Conservation (phyloP, 2,113 vertebrate genomes). For the Hydrolagus affinis region DNA sequence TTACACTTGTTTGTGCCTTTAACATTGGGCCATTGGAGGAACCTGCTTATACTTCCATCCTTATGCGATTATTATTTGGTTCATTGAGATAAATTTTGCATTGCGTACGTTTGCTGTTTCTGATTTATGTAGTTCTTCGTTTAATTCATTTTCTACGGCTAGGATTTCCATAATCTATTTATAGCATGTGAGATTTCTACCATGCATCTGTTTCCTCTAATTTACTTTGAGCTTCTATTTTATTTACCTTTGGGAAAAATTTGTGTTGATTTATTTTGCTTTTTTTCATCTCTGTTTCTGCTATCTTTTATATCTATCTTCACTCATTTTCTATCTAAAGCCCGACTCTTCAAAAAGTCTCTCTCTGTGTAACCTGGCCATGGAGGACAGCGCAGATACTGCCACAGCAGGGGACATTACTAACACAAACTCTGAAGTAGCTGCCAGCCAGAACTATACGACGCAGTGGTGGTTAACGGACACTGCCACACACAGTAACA, state of each 20-base stretch:
- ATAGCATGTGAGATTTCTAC: neutral
- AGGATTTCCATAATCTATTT: neutral
- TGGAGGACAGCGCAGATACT: constrained; percentile 58
- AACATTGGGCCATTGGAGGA: too few species aligned
- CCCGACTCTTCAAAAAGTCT: constrained; percentile 71
- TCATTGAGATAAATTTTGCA: neutral
- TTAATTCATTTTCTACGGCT: neutral
- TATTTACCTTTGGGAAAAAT: neutral
- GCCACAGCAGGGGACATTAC: constrained; percentile 59
- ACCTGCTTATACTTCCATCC: neutral
- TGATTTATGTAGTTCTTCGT: neutral
- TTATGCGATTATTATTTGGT: constrained; percentile 2
- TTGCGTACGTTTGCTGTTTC: neutral
- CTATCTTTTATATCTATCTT: constrained; percentile 55
- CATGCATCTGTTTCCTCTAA: neutral
- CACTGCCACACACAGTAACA: constrained; percentile 57
- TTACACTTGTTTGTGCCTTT: too few species aligned
- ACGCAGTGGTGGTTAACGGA: constrained; percentile 65
- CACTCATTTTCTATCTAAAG: constrained; percentile 52
- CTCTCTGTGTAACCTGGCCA: constrained; percentile 65
- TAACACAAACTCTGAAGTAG: constrained; percentile 54
- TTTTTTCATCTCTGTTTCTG: constrained; percentile 48
- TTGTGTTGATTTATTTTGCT: constrained; percentile 49
- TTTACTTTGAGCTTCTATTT: constrained; percentile 6
- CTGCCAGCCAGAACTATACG: constrained; percentile 51